These are phyloP conservation scores for Lumbricus terrestris DNA, from an alignment of 2,888 invertebrate genomes.

Conservation along the genomic window DNA sequence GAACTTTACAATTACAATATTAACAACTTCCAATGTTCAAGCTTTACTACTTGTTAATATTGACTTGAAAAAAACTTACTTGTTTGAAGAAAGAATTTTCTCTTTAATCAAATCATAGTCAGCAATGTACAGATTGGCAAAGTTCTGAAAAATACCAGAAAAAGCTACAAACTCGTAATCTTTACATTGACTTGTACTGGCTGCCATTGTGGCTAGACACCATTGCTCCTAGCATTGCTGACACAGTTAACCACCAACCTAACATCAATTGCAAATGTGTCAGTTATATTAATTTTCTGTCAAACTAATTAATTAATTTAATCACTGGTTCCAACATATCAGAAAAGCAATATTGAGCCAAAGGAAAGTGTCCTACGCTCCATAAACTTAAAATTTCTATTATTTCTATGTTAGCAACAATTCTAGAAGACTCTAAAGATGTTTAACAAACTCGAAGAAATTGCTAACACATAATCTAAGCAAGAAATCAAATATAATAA, in stretches of 20 bases:
- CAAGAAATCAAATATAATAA: background rate
- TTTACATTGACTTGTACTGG: background rate
- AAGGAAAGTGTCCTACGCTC: no score
- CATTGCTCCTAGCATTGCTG: background rate
- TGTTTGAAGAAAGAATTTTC: conserved; percentile 4
- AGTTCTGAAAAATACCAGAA: background rate
- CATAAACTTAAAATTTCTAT: no score
- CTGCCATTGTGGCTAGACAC: background rate
- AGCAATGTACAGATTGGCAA: conserved; percentile 6
- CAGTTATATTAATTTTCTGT: background rate
- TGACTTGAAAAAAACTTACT: background rate
- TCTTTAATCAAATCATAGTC: conserved; percentile 13
- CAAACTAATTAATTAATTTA: background rate
- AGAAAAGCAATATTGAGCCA: no score
- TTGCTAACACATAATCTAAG: background rate
- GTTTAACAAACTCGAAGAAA: background rate
- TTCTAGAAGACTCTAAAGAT: background rate
- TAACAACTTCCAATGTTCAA: background rate
- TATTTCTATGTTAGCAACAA: no score
- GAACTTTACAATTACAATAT: background rate
- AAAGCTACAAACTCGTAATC: background rate
- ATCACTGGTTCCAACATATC: background rate
- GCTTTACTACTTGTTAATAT: background rate
- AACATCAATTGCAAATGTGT: no score
- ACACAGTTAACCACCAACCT: background rate